Evolutionary conservation across 2,113 vertebrate species (phyloP), one percentile per base, ranked within the genome.

Genomic region (Heteronetta atricapilla): DNA sequence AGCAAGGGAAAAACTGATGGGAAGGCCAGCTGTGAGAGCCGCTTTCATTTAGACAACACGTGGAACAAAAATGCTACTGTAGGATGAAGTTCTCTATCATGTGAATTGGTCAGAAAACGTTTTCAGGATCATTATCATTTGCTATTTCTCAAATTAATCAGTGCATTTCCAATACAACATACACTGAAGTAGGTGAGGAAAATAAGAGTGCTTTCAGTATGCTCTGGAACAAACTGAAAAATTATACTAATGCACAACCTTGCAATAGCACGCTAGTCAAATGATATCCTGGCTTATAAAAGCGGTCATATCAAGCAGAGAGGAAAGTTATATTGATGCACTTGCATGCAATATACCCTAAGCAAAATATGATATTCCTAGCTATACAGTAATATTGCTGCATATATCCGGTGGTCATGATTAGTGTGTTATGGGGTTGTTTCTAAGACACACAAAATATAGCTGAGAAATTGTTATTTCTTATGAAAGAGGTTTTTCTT

Each of bases 21-120:
- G 91, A 95, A 96, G 93, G 62, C 94, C 96, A 97, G 89, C 92
- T 96, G 92, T 93, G 94, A 96, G 96, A 96, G 96, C 79, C 1
- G 1, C 92, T 96, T 66, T 64, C 55, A 73, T 96, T 95, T 84
- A 80, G 74, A 90, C 72, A 52, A 86, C 8, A 3, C 42, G 82
- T 8, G 36, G 84, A 94, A 94, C 92, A 88, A 92, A 89, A 91
- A 31, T 6, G 38, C 55, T 90, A 28, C 95, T 85, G 82, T 63
- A 23, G 68, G 87, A 60, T 46, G 40, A 89, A 69, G 75, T 79
- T 64, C 75, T 60, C 50, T 52, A 55, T 82, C 70, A 74, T 70
- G 42, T 1, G 28, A 67, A 59, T 21, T 25, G 62, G 86, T 89
- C 63, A 48, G 87, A 94, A 94, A 85, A 77, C 28, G 88, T 88